Conservation (phyloP, 2,888 invertebrate species). For the Phymatocera aterrima region DNA sequence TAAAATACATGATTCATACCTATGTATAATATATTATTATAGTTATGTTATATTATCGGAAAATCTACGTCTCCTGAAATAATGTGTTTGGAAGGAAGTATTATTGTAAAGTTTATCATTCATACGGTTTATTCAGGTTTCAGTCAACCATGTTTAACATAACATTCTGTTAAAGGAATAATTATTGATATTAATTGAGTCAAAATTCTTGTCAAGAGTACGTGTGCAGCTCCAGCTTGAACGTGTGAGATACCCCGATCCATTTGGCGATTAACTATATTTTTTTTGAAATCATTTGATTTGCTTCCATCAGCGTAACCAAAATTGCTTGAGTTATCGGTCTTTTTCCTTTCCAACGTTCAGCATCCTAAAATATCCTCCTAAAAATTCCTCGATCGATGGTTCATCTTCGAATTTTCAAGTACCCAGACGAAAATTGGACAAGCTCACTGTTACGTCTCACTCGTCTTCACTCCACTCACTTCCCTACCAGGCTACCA, state of each 20-base stretch:
- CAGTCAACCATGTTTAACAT: slow-evolving; percentile 19
- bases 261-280: slow-evolving; percentile 2
- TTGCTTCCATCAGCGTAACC: slow-evolving; percentile 13
- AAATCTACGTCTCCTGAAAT: background rate
- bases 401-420: background rate
- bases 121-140: background rate
- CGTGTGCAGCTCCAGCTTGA: background rate
- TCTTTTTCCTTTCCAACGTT: background rate
- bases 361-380: background rate
- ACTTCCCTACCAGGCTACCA: background rate
- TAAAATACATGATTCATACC: background rate
- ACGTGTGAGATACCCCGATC: slow-evolving; percentile 31
- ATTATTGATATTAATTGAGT: slow-evolving; percentile 6
- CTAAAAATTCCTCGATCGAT: too few relatives aligned
- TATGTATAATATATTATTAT: background rate
- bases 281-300: background rate
- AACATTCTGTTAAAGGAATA: background rate
- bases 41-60: slow-evolving; percentile 17
- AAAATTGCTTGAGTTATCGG: slow-evolving; percentile 26
- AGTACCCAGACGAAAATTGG: background rate
- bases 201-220: slow-evolving; percentile 16
- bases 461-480: background rate
- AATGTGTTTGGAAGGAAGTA: slow-evolving; percentile 7
- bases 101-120: slow-evolving; percentile 21
- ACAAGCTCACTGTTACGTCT: slow-evolving; percentile 16